Evolutionary conservation across 2,113 vertebrate species (phyloP).

Genomic region (Romanogobio albipinnatus): DNA sequence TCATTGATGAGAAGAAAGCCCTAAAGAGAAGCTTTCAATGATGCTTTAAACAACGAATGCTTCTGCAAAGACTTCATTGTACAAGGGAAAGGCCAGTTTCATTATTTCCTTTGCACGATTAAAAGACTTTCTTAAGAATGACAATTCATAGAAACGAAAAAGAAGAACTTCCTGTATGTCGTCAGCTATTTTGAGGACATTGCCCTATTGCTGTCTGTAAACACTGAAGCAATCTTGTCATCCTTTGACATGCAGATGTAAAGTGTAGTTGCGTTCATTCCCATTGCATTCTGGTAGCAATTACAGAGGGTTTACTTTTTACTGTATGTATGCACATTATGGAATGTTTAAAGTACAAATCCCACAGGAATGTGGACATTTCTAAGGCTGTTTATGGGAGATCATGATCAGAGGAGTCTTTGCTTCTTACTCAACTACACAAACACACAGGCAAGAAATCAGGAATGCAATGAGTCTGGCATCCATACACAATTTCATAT

Average conservation of each 20-base stretch:
- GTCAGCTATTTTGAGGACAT: slow-evolving; percentile 17
- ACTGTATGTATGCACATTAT: slow-evolving; percentile 40
- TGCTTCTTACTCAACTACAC: not conserved
- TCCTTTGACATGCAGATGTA: slow-evolving; percentile 6
- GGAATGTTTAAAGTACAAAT: slow-evolving; percentile 56
- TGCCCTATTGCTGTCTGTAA: not conserved
- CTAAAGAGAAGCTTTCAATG: not conserved
- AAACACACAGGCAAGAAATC: not conserved
- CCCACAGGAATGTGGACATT: slow-evolving; percentile 56
- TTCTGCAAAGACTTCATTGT: not conserved
- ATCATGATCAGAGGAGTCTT: not conserved
- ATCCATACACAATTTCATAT: too few relatives aligned
- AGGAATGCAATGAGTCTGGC: too few relatives aligned
- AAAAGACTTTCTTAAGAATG: not conserved
- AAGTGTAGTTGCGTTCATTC: slow-evolving; percentile 35
- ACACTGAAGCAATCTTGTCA: slow-evolving; percentile 26
- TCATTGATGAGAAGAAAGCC: not conserved
- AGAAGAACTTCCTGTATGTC: slow-evolving; percentile 9
- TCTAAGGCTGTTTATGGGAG: slow-evolving; percentile 3
- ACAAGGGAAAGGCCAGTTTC: not conserved
- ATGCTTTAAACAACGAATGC: not conserved
- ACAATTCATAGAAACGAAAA: not conserved
- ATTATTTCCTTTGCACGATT: not conserved
- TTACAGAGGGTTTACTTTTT: slow-evolving; percentile 45
- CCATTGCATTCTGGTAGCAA: slow-evolving; percentile 51